phyloP scores from a whole-genome alignment of 2,888 invertebrate species.

The Hypena proboscidalis region DNA sequence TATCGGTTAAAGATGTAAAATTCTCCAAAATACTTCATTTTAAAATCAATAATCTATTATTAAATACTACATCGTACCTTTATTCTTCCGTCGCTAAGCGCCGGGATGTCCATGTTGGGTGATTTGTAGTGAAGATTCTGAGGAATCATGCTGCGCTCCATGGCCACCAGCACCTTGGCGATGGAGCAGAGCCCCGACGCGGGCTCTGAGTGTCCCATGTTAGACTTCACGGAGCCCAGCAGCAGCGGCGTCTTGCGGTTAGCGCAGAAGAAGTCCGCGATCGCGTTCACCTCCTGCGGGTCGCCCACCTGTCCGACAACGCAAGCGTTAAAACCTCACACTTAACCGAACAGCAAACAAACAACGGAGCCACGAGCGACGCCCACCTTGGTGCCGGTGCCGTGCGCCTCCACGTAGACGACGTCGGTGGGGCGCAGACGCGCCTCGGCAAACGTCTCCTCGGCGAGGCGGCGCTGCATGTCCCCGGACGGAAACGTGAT shows the following conservation, averaged over 20 bases:
- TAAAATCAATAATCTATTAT: neutral
- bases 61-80: slow-evolving; percentile 76
- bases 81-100: slow-evolving; percentile 95
- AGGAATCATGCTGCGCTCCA: slow-evolving; percentile 96
- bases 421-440: slow-evolving; percentile 93
- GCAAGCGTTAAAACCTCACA: no score
- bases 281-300: slow-evolving; percentile 98
- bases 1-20: no score
- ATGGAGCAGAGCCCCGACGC: slow-evolving; percentile 96
- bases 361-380: neutral
- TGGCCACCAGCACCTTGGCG: slow-evolving; percentile 95
- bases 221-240: slow-evolving; percentile 98
- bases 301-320: slow-evolving; percentile 91
- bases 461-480: slow-evolving; percentile 93
- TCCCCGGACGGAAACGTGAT: slow-evolving; percentile 93
- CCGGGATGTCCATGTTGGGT: slow-evolving; percentile 96
- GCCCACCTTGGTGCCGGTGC: slow-evolving; percentile 96
- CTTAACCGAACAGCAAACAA: no score
- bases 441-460: slow-evolving; percentile 94
- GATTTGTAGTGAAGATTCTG: slow-evolving; percentile 94
- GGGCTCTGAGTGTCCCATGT: slow-evolving; percentile 99
- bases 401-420: slow-evolving; percentile 98
- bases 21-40: no score
- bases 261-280: slow-evolving; percentile 96
- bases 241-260: slow-evolving; percentile 91